phyloP scores from a whole-genome alignment of 2,888 invertebrate genomes.

The Allacma fusca region DNA sequence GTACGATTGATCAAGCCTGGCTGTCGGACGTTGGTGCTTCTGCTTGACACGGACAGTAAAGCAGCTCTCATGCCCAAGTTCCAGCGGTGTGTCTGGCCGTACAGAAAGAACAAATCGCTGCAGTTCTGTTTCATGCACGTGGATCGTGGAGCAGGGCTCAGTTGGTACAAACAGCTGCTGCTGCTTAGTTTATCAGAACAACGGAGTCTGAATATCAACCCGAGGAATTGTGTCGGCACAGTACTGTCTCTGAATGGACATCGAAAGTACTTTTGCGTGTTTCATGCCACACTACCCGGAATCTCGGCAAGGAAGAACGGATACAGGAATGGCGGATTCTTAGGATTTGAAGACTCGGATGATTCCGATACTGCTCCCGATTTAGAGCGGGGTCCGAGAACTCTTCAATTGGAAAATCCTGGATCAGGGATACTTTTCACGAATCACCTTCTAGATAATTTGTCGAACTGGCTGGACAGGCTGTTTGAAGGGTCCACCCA shows the following conservation, averaged over 20 bases:
- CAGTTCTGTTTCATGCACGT: constrained; percentile 93
- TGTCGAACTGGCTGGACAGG: constrained; percentile 95
- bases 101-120: constrained; percentile 94
- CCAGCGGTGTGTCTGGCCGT: constrained; percentile 93
- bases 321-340: constrained; percentile 74
- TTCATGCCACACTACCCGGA: constrained; percentile 93
- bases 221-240: constrained; percentile 95
- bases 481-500: constrained; percentile 95
- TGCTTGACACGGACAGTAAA: constrained; percentile 88
- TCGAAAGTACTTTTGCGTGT: constrained; percentile 97
- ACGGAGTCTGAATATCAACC: constrained; percentile 87
- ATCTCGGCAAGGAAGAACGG: constrained; percentile 66
- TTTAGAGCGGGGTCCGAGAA: constrained; percentile 63
- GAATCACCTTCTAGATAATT: constrained; percentile 85
- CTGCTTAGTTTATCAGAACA: constrained; percentile 85
- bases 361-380: constrained; percentile 65
- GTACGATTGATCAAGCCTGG: constrained; percentile 92
- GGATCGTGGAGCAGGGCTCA: constrained; percentile 80
- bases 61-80: constrained; percentile 87
- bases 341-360: constrained; percentile 79
- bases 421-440: constrained; percentile 67
- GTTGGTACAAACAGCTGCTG: constrained; percentile 92
- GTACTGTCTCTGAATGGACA: constrained; percentile 95
- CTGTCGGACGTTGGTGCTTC: constrained; percentile 88
- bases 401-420: constrained; percentile 15